Evolutionary conservation across 2,888 invertebrate genomes (phyloP), one percentile per base, ranked within the genome.

Genomic region (Siphlonurus alternatus): DNA sequence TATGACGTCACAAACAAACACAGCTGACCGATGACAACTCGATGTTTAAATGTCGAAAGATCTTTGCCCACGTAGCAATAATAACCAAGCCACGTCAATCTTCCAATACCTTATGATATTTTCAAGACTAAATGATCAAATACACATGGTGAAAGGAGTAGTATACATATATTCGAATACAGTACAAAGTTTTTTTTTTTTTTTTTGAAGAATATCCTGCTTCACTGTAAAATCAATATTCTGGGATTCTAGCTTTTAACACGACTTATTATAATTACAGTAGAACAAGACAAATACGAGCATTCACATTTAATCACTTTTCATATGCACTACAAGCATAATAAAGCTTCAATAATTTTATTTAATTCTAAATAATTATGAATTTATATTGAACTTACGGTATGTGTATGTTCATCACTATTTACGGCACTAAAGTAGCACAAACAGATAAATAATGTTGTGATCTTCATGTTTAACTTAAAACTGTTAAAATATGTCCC

Each of bases 341-440:
- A n/a, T n/a, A n/a, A n/a, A n/a, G n/a, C n/a, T n/a, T n/a, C n/a
- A n/a, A n/a, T n/a, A n/a, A n/a, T n/a, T n/a, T n/a, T n/a, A n/a
- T n/a, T n/a, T n/a, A n/a, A n/a, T n/a, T n/a, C n/a, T n/a, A n/a
- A n/a, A n/a, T n/a, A n/a, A n/a, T n/a, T n/a, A n/a, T n/a, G n/a
- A 51, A 53, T 54, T 15, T 20, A 61, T 66, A 53, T 64, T 61
- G 60, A 62, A 82, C 86, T 84, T 77, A 88, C 88, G 73, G 82
- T 76, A 76, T 90, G 89, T 76, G 82, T 84, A 76, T 90, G 90
- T 77, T 90, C 90, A 74, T 89, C 90, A 62, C 77, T 74, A 67
- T 70, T 67, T n/a, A 68, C 71, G n/a, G 66, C 63, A 64, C 61
- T 65, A 53, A 67, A 25, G 51, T 65, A 23, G 61, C 65, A 64